A percentile compares a stretch with the other conserved stretches of the same genome.
Evolutionary conservation across 2,113 vertebrate species (phyloP).

Genomic region (Gallinago media): DNA sequence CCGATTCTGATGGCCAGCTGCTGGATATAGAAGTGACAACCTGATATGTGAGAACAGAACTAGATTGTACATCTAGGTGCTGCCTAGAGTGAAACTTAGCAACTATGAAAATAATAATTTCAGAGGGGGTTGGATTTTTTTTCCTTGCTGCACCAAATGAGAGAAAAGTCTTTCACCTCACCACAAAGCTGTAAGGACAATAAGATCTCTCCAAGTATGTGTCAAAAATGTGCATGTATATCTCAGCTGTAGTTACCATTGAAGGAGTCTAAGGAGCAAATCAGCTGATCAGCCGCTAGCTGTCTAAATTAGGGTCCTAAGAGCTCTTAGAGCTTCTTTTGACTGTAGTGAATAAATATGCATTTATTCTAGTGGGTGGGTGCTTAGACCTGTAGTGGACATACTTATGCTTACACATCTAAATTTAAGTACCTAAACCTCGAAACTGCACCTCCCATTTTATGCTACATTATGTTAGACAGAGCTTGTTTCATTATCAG

Average conservation of each 20-base stretch:
- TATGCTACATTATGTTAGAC: neutral
- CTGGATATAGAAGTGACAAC: neutral
- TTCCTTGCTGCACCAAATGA: neutral
- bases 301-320: neutral
- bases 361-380: neutral
- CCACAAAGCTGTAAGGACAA: neutral
- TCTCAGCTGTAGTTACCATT: neutral
- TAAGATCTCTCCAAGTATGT: neutral
- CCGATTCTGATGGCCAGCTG: neutral
- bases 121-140: neutral
- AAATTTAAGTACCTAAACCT: neutral
- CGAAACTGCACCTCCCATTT: neutral
- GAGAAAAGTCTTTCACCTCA: neutral
- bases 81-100: neutral
- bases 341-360: neutral
- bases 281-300: neutral
- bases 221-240: neutral
- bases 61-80: neutral
- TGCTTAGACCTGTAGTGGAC: neutral
- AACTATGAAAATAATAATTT: neutral
- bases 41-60: neutral
- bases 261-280: neutral
- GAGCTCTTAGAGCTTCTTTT: neutral
- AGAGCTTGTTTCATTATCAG: neutral
- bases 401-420: neutral